A percentile compares a stretch with the other conserved stretches of the same genome.
phyloP scores from a whole-genome alignment of 2,113 vertebrate species.

The Plecturocebus donacophilus region DNA sequence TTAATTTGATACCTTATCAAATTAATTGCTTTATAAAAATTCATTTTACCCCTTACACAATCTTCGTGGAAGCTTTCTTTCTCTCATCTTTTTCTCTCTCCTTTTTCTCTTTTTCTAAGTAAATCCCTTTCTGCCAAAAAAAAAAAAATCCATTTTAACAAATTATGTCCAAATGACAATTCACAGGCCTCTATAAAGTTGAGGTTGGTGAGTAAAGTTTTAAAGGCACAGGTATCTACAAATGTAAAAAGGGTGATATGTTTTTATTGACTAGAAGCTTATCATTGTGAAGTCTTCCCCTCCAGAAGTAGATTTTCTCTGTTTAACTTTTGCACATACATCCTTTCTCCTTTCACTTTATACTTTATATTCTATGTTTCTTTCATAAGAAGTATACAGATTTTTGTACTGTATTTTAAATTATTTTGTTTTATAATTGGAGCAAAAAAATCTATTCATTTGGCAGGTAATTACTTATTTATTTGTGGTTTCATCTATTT shows the following conservation, averaged over 20 bases:
- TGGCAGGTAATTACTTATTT: not conserved
- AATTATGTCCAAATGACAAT: not conserved
- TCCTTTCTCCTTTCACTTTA: not conserved
- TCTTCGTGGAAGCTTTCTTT: too few relatives aligned
- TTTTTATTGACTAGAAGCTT: not conserved
- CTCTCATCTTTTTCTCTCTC: too few relatives aligned
- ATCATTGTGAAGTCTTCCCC: not conserved
- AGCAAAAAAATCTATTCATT: not conserved
- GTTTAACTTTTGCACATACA: not conserved
- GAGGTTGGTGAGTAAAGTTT: not conserved
- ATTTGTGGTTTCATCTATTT: not conserved
- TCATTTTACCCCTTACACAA: not conserved
- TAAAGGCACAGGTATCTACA: not conserved
- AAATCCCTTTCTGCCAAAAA: too few relatives aligned
- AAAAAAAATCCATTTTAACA: not conserved
- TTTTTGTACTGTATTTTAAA: not conserved
- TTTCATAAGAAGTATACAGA: not conserved
- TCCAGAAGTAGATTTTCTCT: not conserved
- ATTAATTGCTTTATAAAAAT: slow-evolving; percentile 51
- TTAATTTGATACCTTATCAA: not conserved
- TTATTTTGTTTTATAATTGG: not conserved
- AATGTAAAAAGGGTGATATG: not conserved
- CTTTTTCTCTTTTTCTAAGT: too few relatives aligned
- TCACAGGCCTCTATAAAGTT: not conserved
- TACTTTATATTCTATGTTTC: not conserved